Evolutionary conservation across 1,140 invertebrate species (phyloP), one percentile per base, ranked within the genome.

Genomic region (Bombus superbus): DNA sequence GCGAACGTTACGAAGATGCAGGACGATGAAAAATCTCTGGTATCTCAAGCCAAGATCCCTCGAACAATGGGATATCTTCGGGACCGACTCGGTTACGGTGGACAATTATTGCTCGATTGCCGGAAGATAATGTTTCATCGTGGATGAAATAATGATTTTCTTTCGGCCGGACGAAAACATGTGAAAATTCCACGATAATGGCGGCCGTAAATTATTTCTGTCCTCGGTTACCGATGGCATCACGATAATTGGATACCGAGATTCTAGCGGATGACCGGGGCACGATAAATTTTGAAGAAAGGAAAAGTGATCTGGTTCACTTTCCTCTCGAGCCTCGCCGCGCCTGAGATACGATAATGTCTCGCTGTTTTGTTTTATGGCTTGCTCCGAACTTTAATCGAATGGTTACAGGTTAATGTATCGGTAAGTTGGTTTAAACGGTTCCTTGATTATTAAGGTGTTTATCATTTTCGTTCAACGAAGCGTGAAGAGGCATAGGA

Each of bases 51-150:
- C 82, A 88, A 85, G 92, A 93, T 92, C 89, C 89, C 85, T 92
- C 89, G 92, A 93, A 93, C 93, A 94, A 94, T 93, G 92, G 91
- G 90, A 92, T 86, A 89, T 90, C 90, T 91, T 91, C 89, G 75
- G 83, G 78, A 90, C 86, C 83, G 86, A 89, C 66, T 89, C 76
- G 86, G 83, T 88, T 82, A 80, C 82, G 77, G 85, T 89, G 87
- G 88, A 92, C 89, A 92, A 93, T 93, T 93, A 93, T 89, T 90
- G 82, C 62, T 83, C 86, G 89, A 88, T 90, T 88, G 89, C 66
- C 88, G 86, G 82, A 90, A 90, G 90, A 91, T 91, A 91, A 91
- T 91, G 84, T 84, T 86, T 90, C 87, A 88, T 91, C 90, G 87
- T 85, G 86, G 89, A 90, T 90, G 81, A 90, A 87, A 90, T 89